Base-by-base conservation (phyloP, 2,797 vertebrate species). In the Tolypeutes matacus region DNA sequence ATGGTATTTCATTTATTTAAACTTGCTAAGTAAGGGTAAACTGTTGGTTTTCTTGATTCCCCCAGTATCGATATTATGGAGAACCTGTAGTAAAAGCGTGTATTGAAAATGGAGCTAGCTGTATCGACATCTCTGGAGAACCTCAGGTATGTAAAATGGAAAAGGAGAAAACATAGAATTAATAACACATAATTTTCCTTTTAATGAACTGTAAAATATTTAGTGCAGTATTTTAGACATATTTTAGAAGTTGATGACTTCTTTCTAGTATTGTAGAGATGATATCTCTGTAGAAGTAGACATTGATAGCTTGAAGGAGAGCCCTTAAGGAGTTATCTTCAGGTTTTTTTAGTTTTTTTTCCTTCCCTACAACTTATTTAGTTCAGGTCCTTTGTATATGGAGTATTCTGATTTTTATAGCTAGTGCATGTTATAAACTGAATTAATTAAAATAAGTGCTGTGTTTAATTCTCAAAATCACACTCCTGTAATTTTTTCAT, bases 11-110 rank as follows among this genome's bases (percentile, higher is more conserved):
- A 34, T 78, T 95, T 34, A 93, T 42, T 89, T 77, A 89, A 72
- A 4, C 64, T 96, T 87, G 13, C n/a, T 51, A 18, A 72, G 36
- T 62, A 64, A 70, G 56, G 89, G 7, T 93, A 93, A 97, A 29
- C 15, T 20, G 31, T 75, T 78, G 1, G 9, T 36, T 65, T 90
- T 89, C 80, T 96, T 97, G 95, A 51, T 96, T 89, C 62, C 77
- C 78, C 82, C 36, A 99, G 99, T 99, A 99, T 96, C 98, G 99
- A 49, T 99, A 99, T 98, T 99, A 97, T 90, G 99, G 99, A 11
- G 99, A 99, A 93, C 98, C 99, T 4, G 98, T 99, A 62, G 98
- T 99, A 31, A 99, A 99, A 98, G 99, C 99, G 42, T 99, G 99
- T 95, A 97, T 99, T 97, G 99, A 99, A 98, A 99, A 99, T 89